A percentile compares a stretch with the other conserved stretches of the same genome.
These are phyloP conservation scores for Rhabdomys pumilio DNA, from an alignment of 2,797 vertebrate species.

Conservation along the genomic window DNA sequence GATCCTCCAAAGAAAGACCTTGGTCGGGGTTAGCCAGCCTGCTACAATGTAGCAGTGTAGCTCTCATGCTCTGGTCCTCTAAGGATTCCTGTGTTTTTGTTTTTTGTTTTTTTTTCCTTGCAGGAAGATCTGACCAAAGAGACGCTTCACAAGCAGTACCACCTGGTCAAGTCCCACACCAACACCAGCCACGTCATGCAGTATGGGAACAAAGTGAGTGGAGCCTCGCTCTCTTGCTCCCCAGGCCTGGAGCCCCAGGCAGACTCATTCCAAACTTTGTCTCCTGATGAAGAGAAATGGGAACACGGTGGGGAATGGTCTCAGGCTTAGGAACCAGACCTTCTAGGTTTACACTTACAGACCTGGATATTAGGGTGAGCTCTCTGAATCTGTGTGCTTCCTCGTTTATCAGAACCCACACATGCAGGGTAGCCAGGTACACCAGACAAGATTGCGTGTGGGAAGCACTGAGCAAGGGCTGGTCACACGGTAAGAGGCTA, in stretches of 20 bases:
- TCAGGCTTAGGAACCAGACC: background rate
- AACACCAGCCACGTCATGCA: conserved; percentile 99
- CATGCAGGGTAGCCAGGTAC: rapidly evolving
- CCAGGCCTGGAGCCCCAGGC: rapidly evolving
- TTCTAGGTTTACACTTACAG: background rate
- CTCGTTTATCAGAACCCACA: background rate
- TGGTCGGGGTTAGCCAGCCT: rapidly evolving
- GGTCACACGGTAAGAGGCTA: too few species aligned
- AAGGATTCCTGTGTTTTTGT: background rate
- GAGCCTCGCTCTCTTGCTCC: rapidly evolving
- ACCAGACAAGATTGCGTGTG: rapidly evolving
- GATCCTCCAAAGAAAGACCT: background rate
- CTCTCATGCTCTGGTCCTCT: rapidly evolving
- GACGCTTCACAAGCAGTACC: conserved; percentile 95
- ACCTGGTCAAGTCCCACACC: conserved; percentile 95
- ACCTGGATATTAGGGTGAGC: background rate
- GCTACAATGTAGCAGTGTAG: too few species aligned
- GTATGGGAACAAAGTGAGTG: conserved; percentile 95
- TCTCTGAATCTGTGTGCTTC: background rate
- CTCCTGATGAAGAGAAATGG: rapidly evolving
- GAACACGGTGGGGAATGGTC: background rate
- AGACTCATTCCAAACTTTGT: rapidly evolving
- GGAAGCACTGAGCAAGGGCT: background rate
- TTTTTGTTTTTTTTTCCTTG: conserved; percentile 9
- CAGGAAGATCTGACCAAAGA: conserved; percentile 97